Conservation (phyloP, 2,888 invertebrate species). For the Octonoba sinensis region DNA sequence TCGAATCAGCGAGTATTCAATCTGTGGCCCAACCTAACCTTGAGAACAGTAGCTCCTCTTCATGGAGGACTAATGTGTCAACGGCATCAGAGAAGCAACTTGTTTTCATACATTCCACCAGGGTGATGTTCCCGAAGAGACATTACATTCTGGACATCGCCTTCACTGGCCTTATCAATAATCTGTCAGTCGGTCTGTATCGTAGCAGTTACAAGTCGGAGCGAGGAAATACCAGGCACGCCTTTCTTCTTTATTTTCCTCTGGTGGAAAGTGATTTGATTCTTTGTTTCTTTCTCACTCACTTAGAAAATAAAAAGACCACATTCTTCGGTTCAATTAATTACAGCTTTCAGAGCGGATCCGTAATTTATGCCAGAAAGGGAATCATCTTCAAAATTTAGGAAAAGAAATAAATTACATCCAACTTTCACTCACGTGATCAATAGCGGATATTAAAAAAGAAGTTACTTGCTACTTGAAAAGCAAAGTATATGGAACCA, state of each 20-base stretch:
- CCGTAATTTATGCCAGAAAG: no score
- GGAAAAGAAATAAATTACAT: no score
- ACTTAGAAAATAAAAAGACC: not conserved
- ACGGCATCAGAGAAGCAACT: constrained; percentile 17
- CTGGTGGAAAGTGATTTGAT: not conserved
- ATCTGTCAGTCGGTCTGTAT: constrained; percentile 50
- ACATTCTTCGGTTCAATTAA: not conserved
- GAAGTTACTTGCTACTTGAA: no score
- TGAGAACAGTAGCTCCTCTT: not conserved
- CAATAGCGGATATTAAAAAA: no score
- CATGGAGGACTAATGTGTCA: constrained; percentile 3
- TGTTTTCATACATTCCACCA: constrained; percentile 17
- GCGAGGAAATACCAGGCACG: not conserved
- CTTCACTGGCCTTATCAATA: constrained; percentile 40
- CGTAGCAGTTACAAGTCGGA: constrained; percentile 35
- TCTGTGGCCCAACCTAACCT: not conserved
- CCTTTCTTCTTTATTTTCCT: not conserved
- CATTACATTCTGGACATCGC: constrained; percentile 36
- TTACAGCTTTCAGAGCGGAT: no score
- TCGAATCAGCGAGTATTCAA: constrained; percentile 16
- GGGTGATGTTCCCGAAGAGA: constrained; percentile 5
- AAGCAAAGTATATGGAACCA: no score
- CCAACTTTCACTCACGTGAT: no score
- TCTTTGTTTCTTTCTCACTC: not conserved
- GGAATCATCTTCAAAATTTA: no score